These are phyloP conservation scores for Pelagia noctiluca DNA, from an alignment of 30 jellyfish, hydroid and myxozoan genomes.

Conservation along the genomic window DNA sequence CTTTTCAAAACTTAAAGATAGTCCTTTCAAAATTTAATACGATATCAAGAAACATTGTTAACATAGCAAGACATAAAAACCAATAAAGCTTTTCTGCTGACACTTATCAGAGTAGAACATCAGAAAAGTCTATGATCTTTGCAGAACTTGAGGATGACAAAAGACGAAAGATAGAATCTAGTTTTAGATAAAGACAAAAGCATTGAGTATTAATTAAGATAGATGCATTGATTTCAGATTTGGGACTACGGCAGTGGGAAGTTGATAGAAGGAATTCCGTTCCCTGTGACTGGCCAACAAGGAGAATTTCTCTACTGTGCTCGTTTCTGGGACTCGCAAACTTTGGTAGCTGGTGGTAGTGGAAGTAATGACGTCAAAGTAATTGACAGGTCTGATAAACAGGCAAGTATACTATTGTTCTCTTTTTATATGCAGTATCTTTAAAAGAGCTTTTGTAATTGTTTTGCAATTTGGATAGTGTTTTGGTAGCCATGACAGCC, in stretches of 20 bases:
- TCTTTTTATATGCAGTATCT: too few relatives aligned
- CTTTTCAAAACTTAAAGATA: too few relatives aligned
- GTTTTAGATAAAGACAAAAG: background rate
- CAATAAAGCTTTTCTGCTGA: too few relatives aligned
- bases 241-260: slow-evolving; percentile 93
- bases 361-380: slow-evolving; percentile 92
- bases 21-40: background rate
- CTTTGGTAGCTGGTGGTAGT: slow-evolving; percentile 94
- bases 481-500: too few relatives aligned
- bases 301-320: slow-evolving; percentile 96
- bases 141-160: background rate
- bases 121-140: too few relatives aligned
- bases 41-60: background rate
- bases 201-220: background rate
- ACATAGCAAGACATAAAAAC: too few relatives aligned
- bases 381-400: slow-evolving; percentile 46
- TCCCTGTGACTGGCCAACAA: slow-evolving; percentile 71
- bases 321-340: slow-evolving; percentile 72
- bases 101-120: too few relatives aligned
- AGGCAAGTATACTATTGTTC: slow-evolving; percentile 23
- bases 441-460: too few relatives aligned
- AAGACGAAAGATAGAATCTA: background rate
- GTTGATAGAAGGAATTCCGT: slow-evolving; percentile 61
- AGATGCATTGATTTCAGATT: slow-evolving; percentile 49
- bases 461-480: background rate